Conservation (phyloP, 2,888 invertebrate species). For the Chymomyza procnemis region DNA sequence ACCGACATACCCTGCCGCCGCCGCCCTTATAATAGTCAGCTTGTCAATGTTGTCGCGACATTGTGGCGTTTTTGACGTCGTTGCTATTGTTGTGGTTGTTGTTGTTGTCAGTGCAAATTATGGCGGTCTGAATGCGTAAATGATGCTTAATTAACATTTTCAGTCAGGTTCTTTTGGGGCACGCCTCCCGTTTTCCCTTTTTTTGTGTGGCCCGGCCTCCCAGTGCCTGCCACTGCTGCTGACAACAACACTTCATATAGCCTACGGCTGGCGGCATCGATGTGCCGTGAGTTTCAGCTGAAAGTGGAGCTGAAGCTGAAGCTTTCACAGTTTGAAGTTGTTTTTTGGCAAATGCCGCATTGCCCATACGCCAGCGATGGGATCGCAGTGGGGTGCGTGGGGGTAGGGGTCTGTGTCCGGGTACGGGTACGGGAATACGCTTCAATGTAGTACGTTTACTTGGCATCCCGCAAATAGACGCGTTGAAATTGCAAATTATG, state of each 20-base stretch:
- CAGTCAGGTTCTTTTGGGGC: slow-evolving; percentile 23
- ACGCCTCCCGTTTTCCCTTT: slow-evolving; percentile 5
- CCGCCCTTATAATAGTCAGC: slow-evolving; percentile 15
- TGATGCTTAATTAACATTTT: slow-evolving; percentile 70
- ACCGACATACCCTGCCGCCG: no score
- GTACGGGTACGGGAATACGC: not conserved
- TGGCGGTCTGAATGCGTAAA: slow-evolving; percentile 69
- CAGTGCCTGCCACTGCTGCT: not conserved
- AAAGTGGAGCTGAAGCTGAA: no score
- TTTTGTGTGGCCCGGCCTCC: no score
- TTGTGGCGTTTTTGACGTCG: slow-evolving; percentile 41
- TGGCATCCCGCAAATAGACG: slow-evolving; percentile 48
- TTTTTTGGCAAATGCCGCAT: not conserved
- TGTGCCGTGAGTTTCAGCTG: no score
- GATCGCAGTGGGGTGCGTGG: not conserved
- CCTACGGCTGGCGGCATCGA: not conserved
- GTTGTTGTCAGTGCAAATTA: slow-evolving; percentile 59
- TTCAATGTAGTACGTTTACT: not conserved
- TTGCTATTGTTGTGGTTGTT: slow-evolving; percentile 19
- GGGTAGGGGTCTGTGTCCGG: no score
- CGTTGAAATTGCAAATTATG: slow-evolving; percentile 60
- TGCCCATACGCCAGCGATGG: not conserved
- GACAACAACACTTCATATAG: not conserved
- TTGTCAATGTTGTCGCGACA: slow-evolving; percentile 68
- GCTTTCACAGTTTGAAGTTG: not conserved